phyloP scores from a whole-genome alignment of 2,888 invertebrate species.

The Leptopilina syphax region DNA sequence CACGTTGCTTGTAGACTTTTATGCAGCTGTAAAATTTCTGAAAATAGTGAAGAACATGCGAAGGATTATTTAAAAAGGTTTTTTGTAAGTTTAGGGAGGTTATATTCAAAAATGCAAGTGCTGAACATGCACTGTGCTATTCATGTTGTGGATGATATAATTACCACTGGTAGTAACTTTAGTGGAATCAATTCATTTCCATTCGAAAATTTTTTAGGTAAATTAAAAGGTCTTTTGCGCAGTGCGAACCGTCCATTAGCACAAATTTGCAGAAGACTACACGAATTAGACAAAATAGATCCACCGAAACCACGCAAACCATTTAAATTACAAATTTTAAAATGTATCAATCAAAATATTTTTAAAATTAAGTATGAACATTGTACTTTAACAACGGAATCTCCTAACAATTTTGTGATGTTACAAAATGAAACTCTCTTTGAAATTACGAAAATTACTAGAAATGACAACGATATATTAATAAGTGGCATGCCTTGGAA shows the following conservation, averaged over 20 bases:
- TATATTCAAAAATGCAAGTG: slow-evolving; percentile 42
- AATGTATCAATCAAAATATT: slow-evolving; percentile 10
- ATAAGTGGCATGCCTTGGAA: no score
- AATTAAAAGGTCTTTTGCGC: slow-evolving; percentile 45
- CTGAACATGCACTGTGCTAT: slow-evolving; percentile 49
- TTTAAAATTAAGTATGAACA: slow-evolving; percentile 39
- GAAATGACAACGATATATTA: no score
- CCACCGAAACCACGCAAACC: slow-evolving; percentile 35
- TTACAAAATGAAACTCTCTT: no score
- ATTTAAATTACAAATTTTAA: slow-evolving; percentile 30
- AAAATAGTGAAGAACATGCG: slow-evolving; percentile 49
- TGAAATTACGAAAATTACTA: no score
- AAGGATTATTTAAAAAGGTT: slow-evolving; percentile 57
- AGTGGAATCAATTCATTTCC: slow-evolving; percentile 46
- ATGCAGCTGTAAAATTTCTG: slow-evolving; percentile 38
- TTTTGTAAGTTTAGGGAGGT: slow-evolving; percentile 50
- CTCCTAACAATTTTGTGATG: no score
- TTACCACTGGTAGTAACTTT: slow-evolving; percentile 39
- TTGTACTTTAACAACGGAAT: background rate
- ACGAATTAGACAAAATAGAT: slow-evolving; percentile 28
- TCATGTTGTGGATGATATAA: slow-evolving; percentile 50
- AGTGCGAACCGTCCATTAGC: slow-evolving; percentile 44
- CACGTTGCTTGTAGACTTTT: slow-evolving; percentile 45
- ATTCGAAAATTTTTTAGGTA: slow-evolving; percentile 47
- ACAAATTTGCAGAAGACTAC: slow-evolving; percentile 47